Percentiles rank a stretch among this genome's conserved stretches.
These are phyloP conservation scores for Marcusenius ussheri DNA, from an alignment of 2,113 vertebrate species.

Conservation along the genomic window DNA sequence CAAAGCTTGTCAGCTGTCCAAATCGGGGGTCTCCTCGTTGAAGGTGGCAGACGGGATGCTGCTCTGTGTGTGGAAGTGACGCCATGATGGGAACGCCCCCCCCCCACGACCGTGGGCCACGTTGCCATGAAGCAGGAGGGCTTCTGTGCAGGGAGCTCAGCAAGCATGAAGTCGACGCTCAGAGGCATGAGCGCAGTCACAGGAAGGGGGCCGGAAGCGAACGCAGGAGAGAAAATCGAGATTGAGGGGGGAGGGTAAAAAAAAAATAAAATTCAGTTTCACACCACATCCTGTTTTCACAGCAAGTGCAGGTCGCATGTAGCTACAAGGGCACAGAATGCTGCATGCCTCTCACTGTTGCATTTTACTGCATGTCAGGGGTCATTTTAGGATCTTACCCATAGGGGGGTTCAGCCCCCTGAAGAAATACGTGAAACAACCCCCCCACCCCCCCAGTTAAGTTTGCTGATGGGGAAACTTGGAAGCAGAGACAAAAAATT, in stretches of 20 bases:
- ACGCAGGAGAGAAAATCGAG: background rate
- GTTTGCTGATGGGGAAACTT: background rate
- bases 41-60: background rate
- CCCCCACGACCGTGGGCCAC: background rate
- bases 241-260: background rate
- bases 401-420: background rate
- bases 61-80: background rate
- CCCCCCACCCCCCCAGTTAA: background rate
- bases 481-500: background rate
- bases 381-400: background rate
- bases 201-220: background rate
- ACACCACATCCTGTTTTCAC: conserved; percentile 45
- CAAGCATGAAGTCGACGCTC: background rate
- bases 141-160: background rate
- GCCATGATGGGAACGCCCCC: background rate
- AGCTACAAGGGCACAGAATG: background rate
- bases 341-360: background rate
- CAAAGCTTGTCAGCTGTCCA: background rate
- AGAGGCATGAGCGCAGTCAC: background rate
- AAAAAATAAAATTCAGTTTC: background rate
- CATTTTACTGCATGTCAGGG: background rate
- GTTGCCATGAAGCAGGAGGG: no score
- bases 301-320: background rate
- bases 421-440: background rate
- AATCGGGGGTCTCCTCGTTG: background rate